These are phyloP conservation scores for Cyprinodon tularosa DNA, from an alignment of 2,113 vertebrate species.

Conservation along the genomic window DNA sequence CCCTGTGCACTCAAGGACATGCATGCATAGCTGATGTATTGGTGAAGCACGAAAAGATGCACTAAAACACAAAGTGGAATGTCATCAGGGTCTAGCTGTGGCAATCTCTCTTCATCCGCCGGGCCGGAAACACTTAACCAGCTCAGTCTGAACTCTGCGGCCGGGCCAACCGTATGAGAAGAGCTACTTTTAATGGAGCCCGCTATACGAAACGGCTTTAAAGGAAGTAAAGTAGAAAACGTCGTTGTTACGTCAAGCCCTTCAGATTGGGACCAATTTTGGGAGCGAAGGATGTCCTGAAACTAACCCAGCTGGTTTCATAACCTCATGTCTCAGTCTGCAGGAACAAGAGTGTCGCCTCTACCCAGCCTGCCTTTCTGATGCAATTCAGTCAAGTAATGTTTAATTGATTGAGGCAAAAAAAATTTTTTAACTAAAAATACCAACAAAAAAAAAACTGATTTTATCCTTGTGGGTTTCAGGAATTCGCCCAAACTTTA, in stretches of 20 bases:
- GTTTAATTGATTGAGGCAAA: constrained; percentile 22
- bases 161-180: constrained; percentile 41
- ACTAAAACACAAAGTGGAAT: constrained; percentile 12
- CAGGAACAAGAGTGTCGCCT: neutral
- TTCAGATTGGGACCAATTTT: constrained; percentile 5
- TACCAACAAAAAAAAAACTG: too few relatives aligned
- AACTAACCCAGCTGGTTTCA: neutral
- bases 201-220: constrained; percentile 52
- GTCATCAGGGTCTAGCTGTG: constrained; percentile 17
- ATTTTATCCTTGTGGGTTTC: constrained; percentile 9
- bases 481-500: constrained; percentile 12
- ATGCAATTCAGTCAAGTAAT: constrained; percentile 6
- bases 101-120: constrained; percentile 34
- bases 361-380: neutral
- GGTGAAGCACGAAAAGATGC: constrained; percentile 4
- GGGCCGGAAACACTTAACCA: constrained; percentile 45
- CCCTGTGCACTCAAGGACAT: constrained; percentile 50
- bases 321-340: neutral
- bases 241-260: constrained; percentile 32
- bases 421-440: neutral
- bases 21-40: constrained; percentile 32
- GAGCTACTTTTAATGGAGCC: constrained; percentile 35
- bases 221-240: constrained; percentile 39
- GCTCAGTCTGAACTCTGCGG: constrained; percentile 16
- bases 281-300: constrained; percentile 5